Evolutionary conservation across 2,797 vertebrate genomes (phyloP), one percentile per base, ranked within the genome.

Genomic region (Phylloscopus collybita): DNA sequence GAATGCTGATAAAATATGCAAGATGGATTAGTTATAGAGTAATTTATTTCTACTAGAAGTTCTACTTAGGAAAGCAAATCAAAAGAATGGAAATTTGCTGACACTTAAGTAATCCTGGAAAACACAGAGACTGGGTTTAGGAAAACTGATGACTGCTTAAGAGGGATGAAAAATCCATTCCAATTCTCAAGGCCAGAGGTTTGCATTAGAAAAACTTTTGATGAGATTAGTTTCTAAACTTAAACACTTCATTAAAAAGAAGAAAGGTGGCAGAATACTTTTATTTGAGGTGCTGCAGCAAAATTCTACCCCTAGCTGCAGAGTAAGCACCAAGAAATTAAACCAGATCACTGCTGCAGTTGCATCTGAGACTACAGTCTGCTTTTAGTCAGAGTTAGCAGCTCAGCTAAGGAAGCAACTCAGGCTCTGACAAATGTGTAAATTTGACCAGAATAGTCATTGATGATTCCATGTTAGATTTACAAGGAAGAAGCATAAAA

Each of bases 1-100:
- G 91, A 95, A 89, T 18, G 54, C 69, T 95, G 93, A 95, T 95
- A 96, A 97, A 96, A 96, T 96, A 96, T 96, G 96, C 95, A 96
- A 90, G 88, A 59, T 92, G 82, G 93, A 96, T 96, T 96, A 97
- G 92, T 94, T 97, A 95, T 76, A 91, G 89, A 89, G 93, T 93
- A 96, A 97, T 97, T 97, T 97, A 97, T 97, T 97, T 96, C 95
- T 92, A 66, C 72, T 59, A 57, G 69, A 95, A 95, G 79, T 96
- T 97, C 94, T 88, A 97, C 94, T 93, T 93, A 92, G 92, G 92
- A 96, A 97, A 97, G 96, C 96, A 96, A 97, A 97, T 98, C 91
- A 96, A 93, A 88, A 94, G 91, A 91, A 96, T 95, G 88, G 93
- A 95, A 89, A 89, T 65, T 70, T 95, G 95, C 91, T 97, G 96